Conservation (phyloP, 2,888 invertebrate genomes). For the Acleris laterana region DNA sequence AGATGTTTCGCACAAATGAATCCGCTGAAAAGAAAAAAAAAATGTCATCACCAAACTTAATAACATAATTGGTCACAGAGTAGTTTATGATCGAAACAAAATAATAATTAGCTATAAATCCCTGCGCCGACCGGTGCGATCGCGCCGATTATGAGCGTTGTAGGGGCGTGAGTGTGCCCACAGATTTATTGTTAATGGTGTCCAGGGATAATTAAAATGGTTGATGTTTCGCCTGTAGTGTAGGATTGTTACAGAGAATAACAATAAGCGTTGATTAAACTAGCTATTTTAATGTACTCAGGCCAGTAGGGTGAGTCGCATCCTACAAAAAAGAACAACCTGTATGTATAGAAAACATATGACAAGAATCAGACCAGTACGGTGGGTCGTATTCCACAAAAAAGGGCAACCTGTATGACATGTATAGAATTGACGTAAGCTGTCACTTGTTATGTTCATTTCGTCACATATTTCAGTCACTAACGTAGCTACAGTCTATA, state of each 20-base stretch:
- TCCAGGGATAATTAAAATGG: constrained; percentile 83
- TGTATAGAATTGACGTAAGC: no score
- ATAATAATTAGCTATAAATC: constrained; percentile 79
- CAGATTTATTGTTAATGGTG: constrained; percentile 84
- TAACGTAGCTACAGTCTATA: no score
- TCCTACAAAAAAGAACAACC: no score
- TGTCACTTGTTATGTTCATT: no score
- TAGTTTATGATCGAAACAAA: constrained; percentile 73
- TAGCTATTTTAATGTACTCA: no score
- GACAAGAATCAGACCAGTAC: no score
- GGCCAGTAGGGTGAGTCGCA: no score
- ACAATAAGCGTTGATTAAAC: no score
- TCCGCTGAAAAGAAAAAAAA: not conserved
- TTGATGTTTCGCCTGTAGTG: constrained; percentile 78
- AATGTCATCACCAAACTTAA: constrained; percentile 50
- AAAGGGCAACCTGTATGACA: no score
- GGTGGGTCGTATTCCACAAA: no score
- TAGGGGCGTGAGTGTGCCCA: constrained; percentile 60
- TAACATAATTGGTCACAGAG: constrained; percentile 78
- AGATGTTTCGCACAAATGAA: not conserved
- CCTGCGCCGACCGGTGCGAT: constrained; percentile 60
- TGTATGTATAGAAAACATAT: no score
- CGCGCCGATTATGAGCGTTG: constrained; percentile 56
- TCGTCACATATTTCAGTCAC: no score
- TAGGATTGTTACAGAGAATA: constrained; percentile 46